phyloP scores from a whole-genome alignment of 2,888 invertebrate species.

The Encarsia formosa region DNA sequence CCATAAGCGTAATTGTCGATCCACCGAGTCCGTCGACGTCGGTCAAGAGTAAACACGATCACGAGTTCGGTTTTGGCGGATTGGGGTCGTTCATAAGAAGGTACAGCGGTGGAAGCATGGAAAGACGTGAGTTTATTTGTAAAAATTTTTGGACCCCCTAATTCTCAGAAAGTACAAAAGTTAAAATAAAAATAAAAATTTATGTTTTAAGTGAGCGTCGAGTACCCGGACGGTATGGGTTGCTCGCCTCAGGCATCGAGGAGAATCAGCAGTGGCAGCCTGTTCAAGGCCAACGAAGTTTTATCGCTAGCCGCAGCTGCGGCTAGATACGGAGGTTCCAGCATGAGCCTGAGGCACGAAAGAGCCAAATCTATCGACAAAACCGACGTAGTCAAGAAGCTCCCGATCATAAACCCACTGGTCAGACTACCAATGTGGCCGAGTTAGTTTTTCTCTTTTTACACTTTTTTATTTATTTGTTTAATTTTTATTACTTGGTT shows the following conservation, averaged over 20 bases:
- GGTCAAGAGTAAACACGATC: slow-evolving; percentile 40
- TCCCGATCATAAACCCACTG: slow-evolving; percentile 87
- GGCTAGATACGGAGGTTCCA: slow-evolving; percentile 52
- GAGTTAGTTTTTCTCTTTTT: slow-evolving; percentile 54
- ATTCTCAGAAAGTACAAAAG: too few relatives aligned
- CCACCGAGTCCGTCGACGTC: slow-evolving; percentile 50
- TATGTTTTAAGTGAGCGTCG: slow-evolving; percentile 50
- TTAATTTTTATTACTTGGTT: too few relatives aligned
- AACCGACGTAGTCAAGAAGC: slow-evolving; percentile 57
- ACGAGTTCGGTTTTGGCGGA: slow-evolving; percentile 32
- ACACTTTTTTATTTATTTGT: too few relatives aligned
- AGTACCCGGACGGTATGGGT: slow-evolving; percentile 54
- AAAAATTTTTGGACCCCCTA: too few relatives aligned
- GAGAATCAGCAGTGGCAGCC: slow-evolving; percentile 86
- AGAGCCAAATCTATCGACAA: slow-evolving; percentile 56
- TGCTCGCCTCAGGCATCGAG: slow-evolving; percentile 82
- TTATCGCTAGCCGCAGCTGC: slow-evolving; percentile 59
- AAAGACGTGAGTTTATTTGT: slow-evolving; percentile 45
- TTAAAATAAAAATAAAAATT: background rate
- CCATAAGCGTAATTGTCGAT: slow-evolving; percentile 49
- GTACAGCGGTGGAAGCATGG: slow-evolving; percentile 48
- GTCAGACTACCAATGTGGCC: slow-evolving; percentile 87
- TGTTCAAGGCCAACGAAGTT: slow-evolving; percentile 70
- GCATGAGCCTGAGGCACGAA: slow-evolving; percentile 42
- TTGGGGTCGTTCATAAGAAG: slow-evolving; percentile 38